Conservation (phyloP, 2,888 invertebrate genomes). For the Diarsia rubi region DNA sequence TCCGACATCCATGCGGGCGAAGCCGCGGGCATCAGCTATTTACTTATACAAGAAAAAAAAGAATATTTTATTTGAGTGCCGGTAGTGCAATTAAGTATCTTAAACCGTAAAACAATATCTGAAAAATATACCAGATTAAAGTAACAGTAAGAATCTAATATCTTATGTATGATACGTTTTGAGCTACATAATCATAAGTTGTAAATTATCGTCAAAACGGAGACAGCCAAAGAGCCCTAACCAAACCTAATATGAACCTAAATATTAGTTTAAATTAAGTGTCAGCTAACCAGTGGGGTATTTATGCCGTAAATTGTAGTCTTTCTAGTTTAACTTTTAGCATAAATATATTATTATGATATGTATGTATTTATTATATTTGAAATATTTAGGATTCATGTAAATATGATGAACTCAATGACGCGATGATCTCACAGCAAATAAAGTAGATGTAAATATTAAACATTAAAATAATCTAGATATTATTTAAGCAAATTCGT, state of each 20-base stretch:
- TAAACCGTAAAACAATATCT: no score
- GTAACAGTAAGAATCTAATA: neutral
- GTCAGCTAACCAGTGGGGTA: constrained; percentile 41
- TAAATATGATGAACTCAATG: constrained; percentile 55
- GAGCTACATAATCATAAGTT: constrained; percentile 30
- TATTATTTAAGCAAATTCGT: constrained; percentile 4
- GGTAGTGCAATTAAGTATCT: no score
- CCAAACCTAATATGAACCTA: neutral
- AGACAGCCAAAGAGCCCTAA: constrained; percentile 21
- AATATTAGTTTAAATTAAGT: constrained; percentile 22
- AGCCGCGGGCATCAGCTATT: no score
- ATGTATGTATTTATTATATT: constrained; percentile 17
- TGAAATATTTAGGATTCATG: constrained; percentile 42
- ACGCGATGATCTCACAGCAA: constrained; percentile 62
- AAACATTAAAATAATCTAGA: constrained; percentile 22
- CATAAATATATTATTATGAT: constrained; percentile 8
- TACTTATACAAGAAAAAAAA: no score
- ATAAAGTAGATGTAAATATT: constrained; percentile 57
- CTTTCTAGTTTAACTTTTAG: constrained; percentile 15
- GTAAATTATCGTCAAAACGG: constrained; percentile 25
- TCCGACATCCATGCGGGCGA: no score
- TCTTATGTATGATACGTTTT: constrained; percentile 19
- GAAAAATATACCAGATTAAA: neutral
- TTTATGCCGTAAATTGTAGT: constrained; percentile 53
- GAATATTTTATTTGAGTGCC: no score